phyloP scores from a whole-genome alignment of 2,113 vertebrate species.

The Rhinoptilus africanus region DNA sequence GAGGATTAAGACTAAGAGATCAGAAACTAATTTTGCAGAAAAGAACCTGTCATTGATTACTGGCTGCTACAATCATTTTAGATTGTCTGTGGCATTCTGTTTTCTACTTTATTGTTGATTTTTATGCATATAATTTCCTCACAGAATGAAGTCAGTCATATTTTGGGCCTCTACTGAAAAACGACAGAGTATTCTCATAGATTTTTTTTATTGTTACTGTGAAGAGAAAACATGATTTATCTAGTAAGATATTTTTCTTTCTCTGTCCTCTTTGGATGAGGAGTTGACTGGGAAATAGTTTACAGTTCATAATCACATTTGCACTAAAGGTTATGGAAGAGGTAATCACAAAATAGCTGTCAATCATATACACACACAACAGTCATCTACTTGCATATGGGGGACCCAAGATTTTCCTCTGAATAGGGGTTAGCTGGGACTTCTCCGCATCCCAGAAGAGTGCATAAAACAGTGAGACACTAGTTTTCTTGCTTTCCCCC shows the following conservation, averaged over 20 bases:
- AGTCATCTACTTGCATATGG: neutral
- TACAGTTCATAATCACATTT: neutral
- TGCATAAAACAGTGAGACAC: neutral
- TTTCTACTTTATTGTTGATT: neutral
- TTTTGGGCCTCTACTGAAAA: neutral
- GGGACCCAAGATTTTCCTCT: rapidly evolving
- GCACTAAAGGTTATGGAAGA: neutral
- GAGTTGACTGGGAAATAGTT: neutral
- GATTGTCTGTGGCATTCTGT: neutral
- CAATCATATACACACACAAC: neutral
- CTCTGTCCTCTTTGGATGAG: neutral
- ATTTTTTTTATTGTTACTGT: neutral
- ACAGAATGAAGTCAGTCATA: neutral
- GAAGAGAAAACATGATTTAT: neutral
- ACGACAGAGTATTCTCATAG: neutral
- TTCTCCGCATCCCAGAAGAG: neutral
- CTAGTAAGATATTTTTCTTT: neutral
- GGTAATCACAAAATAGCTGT: neutral
- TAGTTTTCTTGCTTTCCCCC: neutral
- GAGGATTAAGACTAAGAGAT: neutral
- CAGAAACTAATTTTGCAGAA: neutral
- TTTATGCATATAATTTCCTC: neutral
- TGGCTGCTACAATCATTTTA: neutral
- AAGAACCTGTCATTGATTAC: neutral
- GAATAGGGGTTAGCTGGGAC: neutral